Conservation (phyloP, 2,888 invertebrate genomes). For the Ptilodon capucinus region DNA sequence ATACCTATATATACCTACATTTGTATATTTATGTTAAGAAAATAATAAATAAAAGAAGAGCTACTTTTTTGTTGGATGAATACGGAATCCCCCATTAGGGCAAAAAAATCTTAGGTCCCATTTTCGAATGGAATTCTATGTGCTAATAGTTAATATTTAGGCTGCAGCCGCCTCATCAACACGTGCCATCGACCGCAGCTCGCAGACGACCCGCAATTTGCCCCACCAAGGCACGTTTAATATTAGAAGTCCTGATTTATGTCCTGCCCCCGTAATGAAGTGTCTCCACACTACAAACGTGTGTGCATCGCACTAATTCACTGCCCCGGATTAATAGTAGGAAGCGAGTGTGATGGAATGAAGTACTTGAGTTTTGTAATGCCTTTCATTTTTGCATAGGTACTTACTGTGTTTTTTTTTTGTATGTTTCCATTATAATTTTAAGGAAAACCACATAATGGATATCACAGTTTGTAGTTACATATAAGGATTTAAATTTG, state of each 20-base stretch:
- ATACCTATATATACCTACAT: no score
- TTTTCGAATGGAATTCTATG: background rate
- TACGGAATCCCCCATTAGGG: no score
- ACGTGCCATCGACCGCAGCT: constrained; percentile 50
- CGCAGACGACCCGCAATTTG: constrained; percentile 66
- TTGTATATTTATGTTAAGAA: no score
- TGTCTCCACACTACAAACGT: constrained; percentile 78
- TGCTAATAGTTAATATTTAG: constrained; percentile 25
- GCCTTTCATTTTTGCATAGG: constrained; percentile 6
- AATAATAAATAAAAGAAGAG: no score
- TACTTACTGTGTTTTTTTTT: no score
- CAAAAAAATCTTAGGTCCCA: background rate
- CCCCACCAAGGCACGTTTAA: constrained; percentile 81
- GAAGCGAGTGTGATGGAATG: constrained; percentile 28
- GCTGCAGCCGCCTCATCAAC: constrained; percentile 29
- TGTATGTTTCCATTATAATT: no score
- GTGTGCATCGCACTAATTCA: constrained; percentile 77
- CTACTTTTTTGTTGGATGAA: no score
- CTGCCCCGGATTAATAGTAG: constrained; percentile 70
- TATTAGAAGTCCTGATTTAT: constrained; percentile 83
- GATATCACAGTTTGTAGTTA: no score
- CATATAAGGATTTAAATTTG: no score
- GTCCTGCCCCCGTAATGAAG: constrained; percentile 78
- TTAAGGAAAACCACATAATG: no score
- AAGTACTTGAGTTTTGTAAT: constrained; percentile 8